Base-by-base conservation (phyloP, 2,888 invertebrate species). In the Hoplodrina blanda region DNA sequence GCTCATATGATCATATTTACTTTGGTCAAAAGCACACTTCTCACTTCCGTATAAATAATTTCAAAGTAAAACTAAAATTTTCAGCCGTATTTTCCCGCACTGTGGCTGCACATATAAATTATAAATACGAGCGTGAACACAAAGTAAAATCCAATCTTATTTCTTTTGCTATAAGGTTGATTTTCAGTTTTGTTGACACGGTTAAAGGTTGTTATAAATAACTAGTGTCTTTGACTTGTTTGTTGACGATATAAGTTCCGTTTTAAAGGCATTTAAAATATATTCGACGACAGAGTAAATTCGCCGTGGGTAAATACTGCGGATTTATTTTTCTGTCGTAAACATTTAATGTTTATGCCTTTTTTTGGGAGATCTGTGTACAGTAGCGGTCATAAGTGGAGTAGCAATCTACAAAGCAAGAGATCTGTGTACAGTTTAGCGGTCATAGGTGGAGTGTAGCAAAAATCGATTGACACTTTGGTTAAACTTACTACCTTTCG, bases 231-330 rank as follows among this genome's bases (percentile, higher is more conserved):
- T 53, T 57, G 52, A 20, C 30, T 60, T 71, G 68, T 80, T 80
- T 76, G 62, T 62, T 49, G 56, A 50, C 61, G 44, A 52, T 67
- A 44, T 80, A 62, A 67, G 67, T 80, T 67, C 54, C 33, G 52
- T 75, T 78, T 70, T 80, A 62, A 33, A 54, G 54, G 56, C 17
- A 53, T 60, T 76, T 76, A 41, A 73, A 76, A 72, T 66, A 25
- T 25, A 25, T 25, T 25, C 25, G 25, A 25, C 2, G 25, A 25
- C 25, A 25, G 2, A 25, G 25, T 25, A 25, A 25, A 25, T 2
- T 2, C 25, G 25, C 25, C 25, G 25, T 25, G 25, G 25, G 25
- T 25, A 25, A 25, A 25, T 25, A 25, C 25, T 25, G 25, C 25
- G 25, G 25, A 25, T 25, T 25, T 25, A 25, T 25, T 25, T 25